phyloP scores from a whole-genome alignment of 2,797 vertebrate genomes.

The Falco concolor region DNA sequence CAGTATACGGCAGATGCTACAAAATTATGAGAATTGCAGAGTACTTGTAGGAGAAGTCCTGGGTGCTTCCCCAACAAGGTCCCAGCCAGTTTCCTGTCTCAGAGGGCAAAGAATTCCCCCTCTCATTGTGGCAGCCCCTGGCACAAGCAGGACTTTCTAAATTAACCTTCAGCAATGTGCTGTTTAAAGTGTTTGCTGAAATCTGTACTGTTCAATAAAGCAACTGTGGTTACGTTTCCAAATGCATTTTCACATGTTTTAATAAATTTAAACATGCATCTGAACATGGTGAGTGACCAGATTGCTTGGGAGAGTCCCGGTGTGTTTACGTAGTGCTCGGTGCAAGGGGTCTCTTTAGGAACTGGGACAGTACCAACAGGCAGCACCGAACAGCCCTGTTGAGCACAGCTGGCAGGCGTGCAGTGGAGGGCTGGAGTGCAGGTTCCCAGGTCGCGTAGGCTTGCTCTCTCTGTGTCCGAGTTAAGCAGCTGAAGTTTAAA shows the following conservation, averaged over 20 bases:
- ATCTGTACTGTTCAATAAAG: conserved; percentile 2
- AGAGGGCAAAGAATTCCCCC: not conserved
- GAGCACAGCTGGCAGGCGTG: accelerated
- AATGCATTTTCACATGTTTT: not conserved
- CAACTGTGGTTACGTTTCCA: not conserved
- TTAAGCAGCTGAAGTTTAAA: not conserved
- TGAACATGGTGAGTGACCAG: not conserved
- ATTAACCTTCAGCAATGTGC: not conserved
- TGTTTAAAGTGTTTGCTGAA: not conserved
- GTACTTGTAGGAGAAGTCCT: accelerated
- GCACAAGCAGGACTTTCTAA: not conserved
- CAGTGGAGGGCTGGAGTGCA: not conserved
- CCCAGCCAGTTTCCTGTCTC: not conserved
- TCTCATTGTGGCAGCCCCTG: not conserved
- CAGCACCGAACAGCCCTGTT: not conserved
- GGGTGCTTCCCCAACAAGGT: not conserved
- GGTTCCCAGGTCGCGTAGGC: not conserved
- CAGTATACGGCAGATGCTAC: not conserved
- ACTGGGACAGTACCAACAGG: not conserved
- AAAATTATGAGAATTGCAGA: accelerated
- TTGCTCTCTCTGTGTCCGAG: not conserved
- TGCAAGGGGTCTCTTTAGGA: not conserved
- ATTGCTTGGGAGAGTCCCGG: not conserved
- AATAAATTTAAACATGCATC: not conserved
- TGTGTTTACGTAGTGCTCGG: not conserved